Evolutionary conservation across 2,797 vertebrate genomes (phyloP).

Genomic region (Silurus aristotelis): DNA sequence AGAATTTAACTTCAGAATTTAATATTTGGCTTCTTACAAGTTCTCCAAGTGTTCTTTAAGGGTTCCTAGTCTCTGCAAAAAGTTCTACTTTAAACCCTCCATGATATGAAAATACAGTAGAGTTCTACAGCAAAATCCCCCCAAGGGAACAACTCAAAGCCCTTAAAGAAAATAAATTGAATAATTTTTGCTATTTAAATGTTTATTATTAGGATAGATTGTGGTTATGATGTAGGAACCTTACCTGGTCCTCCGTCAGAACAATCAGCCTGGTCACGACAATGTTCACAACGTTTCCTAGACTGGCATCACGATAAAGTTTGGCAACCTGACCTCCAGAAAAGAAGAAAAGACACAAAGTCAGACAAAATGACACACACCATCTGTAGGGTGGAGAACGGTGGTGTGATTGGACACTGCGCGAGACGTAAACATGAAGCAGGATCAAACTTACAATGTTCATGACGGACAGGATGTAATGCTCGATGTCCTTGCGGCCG

Average conservation of each 20-base stretch:
- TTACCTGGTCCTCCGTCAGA: constrained; percentile 98
- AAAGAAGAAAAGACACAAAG: constrained; percentile 99
- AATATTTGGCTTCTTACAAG: not conserved
- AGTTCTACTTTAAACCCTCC: not conserved
- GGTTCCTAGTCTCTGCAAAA: no score
- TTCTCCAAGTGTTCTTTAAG: not conserved
- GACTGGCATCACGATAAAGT: constrained; percentile 99
- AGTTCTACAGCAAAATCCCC: not conserved
- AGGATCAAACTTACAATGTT: constrained; percentile 99
- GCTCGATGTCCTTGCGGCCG: constrained; percentile 97
- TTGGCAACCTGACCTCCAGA: constrained; percentile 99
- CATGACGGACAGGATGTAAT: constrained; percentile 99
- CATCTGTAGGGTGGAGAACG: not conserved
- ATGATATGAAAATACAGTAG: not conserved
- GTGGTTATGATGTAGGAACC: constrained; percentile 36
- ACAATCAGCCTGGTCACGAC: constrained; percentile 97
- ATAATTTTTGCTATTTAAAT: no score
- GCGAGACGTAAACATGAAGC: constrained; percentile 58
- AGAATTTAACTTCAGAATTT: not conserved
- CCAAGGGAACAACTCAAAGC: not conserved
- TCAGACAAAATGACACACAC: constrained; percentile 85
- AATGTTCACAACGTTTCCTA: constrained; percentile 99
- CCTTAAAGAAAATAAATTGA: no score
- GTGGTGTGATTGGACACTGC: not conserved
- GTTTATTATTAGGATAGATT: not conserved